phyloP scores from a whole-genome alignment of 2,888 invertebrate species.

The Dicyrtomina minuta region DNA sequence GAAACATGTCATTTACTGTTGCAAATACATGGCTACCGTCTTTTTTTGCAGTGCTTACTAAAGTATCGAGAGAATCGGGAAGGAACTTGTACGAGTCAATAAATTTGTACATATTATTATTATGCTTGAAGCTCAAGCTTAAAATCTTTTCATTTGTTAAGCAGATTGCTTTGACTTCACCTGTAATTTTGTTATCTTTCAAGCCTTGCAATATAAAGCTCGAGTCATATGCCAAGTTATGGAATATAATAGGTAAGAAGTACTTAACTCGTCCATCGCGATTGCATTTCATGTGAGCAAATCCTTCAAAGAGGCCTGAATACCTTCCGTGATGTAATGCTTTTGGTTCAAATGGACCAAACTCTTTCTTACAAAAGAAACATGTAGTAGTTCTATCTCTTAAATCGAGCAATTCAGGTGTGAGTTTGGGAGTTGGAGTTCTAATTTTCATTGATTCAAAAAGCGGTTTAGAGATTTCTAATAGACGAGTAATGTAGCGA shows the following conservation, averaged over 20 bases:
- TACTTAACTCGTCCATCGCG: neutral
- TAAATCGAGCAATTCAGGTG: neutral
- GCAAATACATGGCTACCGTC: constrained; percentile 4
- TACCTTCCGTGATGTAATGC: constrained; percentile 36
- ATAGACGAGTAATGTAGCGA: neutral
- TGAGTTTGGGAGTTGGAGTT: neutral
- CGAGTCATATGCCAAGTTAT: constrained; percentile 34
- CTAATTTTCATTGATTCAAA: neutral
- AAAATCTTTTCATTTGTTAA: neutral
- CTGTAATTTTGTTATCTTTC: neutral
- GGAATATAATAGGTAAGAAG: constrained; percentile 16
- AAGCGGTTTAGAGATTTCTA: neutral
- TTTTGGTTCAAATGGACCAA: neutral
- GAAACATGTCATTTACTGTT: neutral
- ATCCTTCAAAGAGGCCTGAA: neutral
- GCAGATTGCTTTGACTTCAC: constrained; percentile 7
- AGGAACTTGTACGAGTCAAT: constrained; percentile 36
- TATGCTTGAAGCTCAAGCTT: neutral
- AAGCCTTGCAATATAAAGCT: constrained; percentile 28
- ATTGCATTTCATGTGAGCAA: neutral
- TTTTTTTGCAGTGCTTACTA: constrained; percentile 21
- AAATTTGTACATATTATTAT: constrained; percentile 17
- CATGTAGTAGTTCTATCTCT: constrained; percentile 9
- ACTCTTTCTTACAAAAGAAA: constrained; percentile 26
- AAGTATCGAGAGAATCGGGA: constrained; percentile 8